Conservation (phyloP, 2,888 invertebrate species). For the Epicampocera succincta region DNA sequence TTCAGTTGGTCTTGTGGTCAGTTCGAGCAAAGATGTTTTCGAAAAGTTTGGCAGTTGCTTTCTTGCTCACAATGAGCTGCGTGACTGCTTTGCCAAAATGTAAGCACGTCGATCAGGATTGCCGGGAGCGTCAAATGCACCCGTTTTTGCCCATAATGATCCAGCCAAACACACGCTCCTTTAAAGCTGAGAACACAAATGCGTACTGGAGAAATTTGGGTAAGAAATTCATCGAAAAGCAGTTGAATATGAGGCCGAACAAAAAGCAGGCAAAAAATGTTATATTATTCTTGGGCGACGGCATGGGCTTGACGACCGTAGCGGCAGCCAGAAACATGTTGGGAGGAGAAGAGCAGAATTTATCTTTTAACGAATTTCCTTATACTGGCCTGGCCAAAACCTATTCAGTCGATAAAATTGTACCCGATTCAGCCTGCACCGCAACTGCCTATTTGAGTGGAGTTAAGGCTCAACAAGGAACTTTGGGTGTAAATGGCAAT, state of each 20-base stretch:
- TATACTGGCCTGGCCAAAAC: constrained; percentile 88
- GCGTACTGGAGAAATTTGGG: constrained; percentile 77
- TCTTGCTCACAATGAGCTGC: constrained; percentile 1
- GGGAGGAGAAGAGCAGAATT: constrained; percentile 88
- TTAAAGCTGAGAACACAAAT: constrained; percentile 72
- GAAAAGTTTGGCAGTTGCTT: neutral
- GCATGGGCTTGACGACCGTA: constrained; percentile 92
- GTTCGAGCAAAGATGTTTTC: constrained; percentile 50
- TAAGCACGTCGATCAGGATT: constrained; percentile 73
- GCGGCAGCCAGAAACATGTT: constrained; percentile 89
- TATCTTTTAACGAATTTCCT: constrained; percentile 90
- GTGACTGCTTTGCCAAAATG: constrained; percentile 74
- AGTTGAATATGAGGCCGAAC: constrained; percentile 75
- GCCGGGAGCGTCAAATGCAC: constrained; percentile 77
- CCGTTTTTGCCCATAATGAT: constrained; percentile 83
- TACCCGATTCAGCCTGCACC: constrained; percentile 92
- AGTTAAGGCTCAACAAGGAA: constrained; percentile 89
- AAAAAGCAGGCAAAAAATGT: constrained; percentile 87
- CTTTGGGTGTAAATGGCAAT: constrained; percentile 88
- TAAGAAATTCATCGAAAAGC: constrained; percentile 75
- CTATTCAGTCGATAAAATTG: constrained; percentile 88
- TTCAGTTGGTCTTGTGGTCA: constrained; percentile 43
- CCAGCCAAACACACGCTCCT: constrained; percentile 77
- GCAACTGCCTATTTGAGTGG: constrained; percentile 89
- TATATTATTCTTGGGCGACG: constrained; percentile 92